A percentile compares a stretch with the other conserved stretches of the same genome.
Conservation (phyloP, 2,797 vertebrate species). For the Coilia nasus region DNA sequence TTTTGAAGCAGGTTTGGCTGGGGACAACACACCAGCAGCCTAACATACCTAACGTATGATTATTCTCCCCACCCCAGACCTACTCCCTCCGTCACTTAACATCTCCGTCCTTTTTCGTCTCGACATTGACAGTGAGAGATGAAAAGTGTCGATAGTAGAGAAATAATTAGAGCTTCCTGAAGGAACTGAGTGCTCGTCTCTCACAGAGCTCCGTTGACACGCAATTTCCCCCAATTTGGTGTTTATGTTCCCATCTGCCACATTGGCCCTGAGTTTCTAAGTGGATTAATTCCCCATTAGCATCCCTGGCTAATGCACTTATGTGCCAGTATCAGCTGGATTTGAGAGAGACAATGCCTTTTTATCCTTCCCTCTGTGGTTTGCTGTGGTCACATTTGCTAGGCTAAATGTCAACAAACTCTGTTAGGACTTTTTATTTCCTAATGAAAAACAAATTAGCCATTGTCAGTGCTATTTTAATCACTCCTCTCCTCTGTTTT, state of each 20-base stretch:
- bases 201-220: background rate
- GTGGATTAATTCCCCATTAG: constrained; percentile 15
- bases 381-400: constrained; percentile 12
- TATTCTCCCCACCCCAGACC: background rate
- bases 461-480: background rate
- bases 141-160: background rate
- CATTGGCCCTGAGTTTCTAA: constrained; percentile 6
- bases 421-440: constrained; percentile 22
- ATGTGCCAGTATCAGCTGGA: constrained; percentile 1
- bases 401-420: background rate
- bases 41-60: background rate
- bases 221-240: constrained; percentile 20
- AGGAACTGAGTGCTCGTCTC: background rate
- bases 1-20: constrained; percentile 1
- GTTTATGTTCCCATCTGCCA: constrained; percentile 18
- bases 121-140: background rate
- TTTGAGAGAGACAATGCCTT: background rate
- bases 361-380: constrained; percentile 18
- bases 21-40: background rate
- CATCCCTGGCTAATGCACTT: background rate
- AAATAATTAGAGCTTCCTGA: constrained; percentile 19
- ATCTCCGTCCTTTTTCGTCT: background rate
- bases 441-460: constrained; percentile 8
- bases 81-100: background rate
- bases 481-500: background rate